A percentile compares a stretch with the other conserved stretches of the same genome.
phyloP scores from a whole-genome alignment of 1,140 invertebrate genomes.

The Conus betulinus region DNA sequence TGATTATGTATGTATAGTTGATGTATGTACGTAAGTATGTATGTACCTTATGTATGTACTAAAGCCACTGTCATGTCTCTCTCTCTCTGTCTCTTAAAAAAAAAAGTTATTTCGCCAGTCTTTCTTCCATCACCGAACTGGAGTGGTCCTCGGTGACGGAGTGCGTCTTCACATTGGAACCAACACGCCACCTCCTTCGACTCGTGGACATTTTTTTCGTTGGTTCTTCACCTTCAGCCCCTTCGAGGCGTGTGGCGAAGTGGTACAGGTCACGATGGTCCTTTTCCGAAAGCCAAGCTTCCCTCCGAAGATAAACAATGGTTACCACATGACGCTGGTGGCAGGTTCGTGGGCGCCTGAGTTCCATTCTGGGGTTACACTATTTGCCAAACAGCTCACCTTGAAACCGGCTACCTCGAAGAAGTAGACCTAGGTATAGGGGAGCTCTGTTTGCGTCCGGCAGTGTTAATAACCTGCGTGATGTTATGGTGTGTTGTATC shows the following conservation, averaged over 20 bases:
- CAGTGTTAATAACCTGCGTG: no score
- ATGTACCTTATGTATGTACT: no score
- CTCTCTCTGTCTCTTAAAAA: no score
- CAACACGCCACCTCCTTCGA: background rate
- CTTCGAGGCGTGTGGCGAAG: background rate
- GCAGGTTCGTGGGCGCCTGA: background rate
- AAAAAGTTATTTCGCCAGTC: background rate
- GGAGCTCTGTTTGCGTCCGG: no score
- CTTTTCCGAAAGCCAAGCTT: background rate
- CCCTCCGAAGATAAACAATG: background rate
- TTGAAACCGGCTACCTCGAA: background rate
- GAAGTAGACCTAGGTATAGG: background rate
- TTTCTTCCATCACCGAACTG: background rate
- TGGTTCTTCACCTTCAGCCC: constrained; percentile 1
- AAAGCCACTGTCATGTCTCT: no score
- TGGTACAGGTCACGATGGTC: background rate
- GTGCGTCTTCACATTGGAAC: background rate
- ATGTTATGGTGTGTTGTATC: no score
- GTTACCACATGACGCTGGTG: background rate
- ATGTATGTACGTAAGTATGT: no score
- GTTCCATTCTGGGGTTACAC: background rate
- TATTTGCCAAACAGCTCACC: background rate
- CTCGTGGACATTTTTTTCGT: background rate
- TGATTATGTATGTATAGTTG: no score
- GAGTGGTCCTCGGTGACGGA: background rate